A percentile compares a stretch with the other conserved stretches of the same genome.
These are phyloP conservation scores for Ichneumoninae sp. DNA, from an alignment of 2,888 invertebrate species.

Conservation along the genomic window DNA sequence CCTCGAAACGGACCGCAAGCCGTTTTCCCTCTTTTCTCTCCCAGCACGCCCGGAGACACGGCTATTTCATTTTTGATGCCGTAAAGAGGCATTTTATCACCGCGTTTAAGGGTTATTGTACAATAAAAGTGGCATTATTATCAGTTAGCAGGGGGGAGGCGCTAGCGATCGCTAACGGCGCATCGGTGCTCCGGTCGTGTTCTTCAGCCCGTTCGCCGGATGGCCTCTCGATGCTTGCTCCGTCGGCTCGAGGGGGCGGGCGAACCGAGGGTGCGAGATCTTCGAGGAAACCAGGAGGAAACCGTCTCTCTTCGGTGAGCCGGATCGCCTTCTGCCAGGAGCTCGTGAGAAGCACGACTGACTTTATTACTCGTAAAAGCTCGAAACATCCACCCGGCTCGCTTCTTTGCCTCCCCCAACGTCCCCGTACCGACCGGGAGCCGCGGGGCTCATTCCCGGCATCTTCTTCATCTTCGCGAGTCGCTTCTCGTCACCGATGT, in stretches of 20 bases:
- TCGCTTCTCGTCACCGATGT: slow-evolving; percentile 27
- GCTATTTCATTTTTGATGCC: slow-evolving; percentile 82
- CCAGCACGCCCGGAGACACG: slow-evolving; percentile 70
- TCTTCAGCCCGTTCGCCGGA: slow-evolving; percentile 27
- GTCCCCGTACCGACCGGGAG: slow-evolving; percentile 17
- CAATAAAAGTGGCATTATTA: slow-evolving; percentile 84
- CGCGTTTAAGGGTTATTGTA: slow-evolving; percentile 84
- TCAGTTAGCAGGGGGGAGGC: slow-evolving; percentile 80
- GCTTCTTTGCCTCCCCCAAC: slow-evolving; percentile 42
- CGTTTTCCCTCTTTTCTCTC: slow-evolving; percentile 20
- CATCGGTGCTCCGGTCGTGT: slow-evolving; percentile 34
- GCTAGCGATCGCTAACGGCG: slow-evolving; percentile 66
- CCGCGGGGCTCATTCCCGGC: slow-evolving; percentile 35
- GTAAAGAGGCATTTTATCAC: slow-evolving; percentile 82
- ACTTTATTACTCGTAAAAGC: slow-evolving; percentile 84
- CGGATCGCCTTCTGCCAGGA: slow-evolving; percentile 56
- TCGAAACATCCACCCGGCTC: slow-evolving; percentile 75
- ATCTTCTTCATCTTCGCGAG: slow-evolving; percentile 31
- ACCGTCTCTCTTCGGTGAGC: slow-evolving; percentile 24
- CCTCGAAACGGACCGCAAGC: slow-evolving; percentile 45
- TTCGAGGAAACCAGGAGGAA: slow-evolving; percentile 31
- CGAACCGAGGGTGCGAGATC: slow-evolving; percentile 45
- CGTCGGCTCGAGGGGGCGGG: slow-evolving; percentile 36
- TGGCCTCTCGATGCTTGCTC: slow-evolving; percentile 14
- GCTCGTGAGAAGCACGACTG: slow-evolving; percentile 82